A percentile compares a stretch with the other conserved stretches of the same genome.
These are phyloP conservation scores for Aricia agestis DNA, from an alignment of 1,140 invertebrate species.

Conservation along the genomic window DNA sequence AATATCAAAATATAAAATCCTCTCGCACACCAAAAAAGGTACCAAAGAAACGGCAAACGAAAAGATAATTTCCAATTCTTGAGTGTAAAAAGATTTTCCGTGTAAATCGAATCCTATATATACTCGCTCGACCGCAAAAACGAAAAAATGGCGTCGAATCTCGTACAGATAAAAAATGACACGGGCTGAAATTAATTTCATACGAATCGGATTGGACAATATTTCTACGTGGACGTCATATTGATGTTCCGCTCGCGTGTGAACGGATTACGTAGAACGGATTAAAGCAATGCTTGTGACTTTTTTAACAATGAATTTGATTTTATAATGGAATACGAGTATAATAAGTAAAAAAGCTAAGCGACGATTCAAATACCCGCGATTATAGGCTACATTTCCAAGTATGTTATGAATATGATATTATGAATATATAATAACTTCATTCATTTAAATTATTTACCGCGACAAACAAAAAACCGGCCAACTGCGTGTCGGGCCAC, in stretches of 20 bases:
- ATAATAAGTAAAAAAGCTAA: too few species aligned
- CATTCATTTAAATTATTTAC: too few species aligned
- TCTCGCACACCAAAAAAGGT: not conserved
- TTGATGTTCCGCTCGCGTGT: not conserved
- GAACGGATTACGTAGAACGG: not conserved
- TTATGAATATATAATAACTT: too few species aligned
- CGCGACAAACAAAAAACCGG: too few species aligned
- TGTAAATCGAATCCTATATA: constrained; percentile 6
- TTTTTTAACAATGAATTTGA: not conserved
- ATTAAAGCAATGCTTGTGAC: not conserved
- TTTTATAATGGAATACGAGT: too few species aligned
- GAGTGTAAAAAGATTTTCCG: constrained; percentile 1
- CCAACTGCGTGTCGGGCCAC: too few species aligned
- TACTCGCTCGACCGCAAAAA: not conserved
- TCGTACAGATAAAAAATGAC: constrained; percentile 4
- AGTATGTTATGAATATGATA: too few species aligned
- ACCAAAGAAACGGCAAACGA: not conserved
- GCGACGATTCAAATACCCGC: too few species aligned
- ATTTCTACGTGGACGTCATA: not conserved
- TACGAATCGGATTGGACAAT: not conserved
- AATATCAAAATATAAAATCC: too few species aligned
- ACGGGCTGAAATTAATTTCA: constrained; percentile 1
- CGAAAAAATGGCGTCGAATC: not conserved
- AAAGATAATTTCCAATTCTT: constrained; percentile 1
- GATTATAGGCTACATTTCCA: too few species aligned